These are phyloP conservation scores for Hippopotamyrus pictus DNA, from an alignment of 2,797 vertebrate genomes.

Conservation along the genomic window DNA sequence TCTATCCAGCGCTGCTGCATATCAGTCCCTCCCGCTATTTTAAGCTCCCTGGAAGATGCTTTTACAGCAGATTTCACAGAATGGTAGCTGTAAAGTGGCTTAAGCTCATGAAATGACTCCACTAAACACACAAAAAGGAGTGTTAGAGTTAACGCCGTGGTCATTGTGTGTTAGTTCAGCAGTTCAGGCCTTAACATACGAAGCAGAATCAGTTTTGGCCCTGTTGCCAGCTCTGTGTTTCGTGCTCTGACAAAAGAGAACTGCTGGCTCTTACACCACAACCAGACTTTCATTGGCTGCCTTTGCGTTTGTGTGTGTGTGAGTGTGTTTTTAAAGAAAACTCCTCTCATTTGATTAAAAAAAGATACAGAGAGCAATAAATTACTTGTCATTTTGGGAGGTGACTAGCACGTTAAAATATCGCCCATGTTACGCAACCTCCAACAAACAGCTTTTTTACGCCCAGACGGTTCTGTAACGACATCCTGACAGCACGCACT, in stretches of 20 bases:
- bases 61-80: background rate
- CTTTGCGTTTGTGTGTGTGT: background rate
- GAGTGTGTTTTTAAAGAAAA: constrained; percentile 18
- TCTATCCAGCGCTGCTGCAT: background rate
- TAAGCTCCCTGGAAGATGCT: background rate
- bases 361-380: constrained; percentile 21
- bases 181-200: background rate
- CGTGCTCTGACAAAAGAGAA: constrained; percentile 34
- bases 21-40: background rate
- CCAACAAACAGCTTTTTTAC: constrained; percentile 34
- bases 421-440: constrained; percentile 19
- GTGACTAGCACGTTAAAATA: constrained; percentile 29
- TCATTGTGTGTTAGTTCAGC: background rate
- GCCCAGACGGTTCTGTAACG: constrained; percentile 26
- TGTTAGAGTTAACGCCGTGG: background rate
- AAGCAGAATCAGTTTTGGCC: constrained; percentile 21
- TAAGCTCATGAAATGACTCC: background rate
- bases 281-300: background rate
- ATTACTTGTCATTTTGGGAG: constrained; percentile 29
- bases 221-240: constrained; percentile 28
- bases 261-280: constrained; percentile 16
- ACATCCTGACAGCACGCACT: constrained; percentile 22
- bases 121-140: background rate
- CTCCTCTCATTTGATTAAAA: constrained; percentile 18
- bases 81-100: background rate